Evolutionary conservation across 2,797 vertebrate species (phyloP).

Genomic region (Luscinia megarhynchos): DNA sequence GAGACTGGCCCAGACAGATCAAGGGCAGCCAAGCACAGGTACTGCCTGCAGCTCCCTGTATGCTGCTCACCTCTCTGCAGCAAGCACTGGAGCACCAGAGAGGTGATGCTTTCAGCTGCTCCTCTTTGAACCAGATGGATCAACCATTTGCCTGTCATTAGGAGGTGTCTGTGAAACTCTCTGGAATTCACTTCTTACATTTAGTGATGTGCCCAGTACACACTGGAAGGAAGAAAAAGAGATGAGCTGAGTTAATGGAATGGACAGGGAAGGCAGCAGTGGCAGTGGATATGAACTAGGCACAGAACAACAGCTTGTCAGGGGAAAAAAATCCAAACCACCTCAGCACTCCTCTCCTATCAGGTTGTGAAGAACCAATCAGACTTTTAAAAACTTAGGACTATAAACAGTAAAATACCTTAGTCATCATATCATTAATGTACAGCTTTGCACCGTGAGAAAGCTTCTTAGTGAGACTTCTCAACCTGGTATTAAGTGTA

Average conservation of each 20-base stretch:
- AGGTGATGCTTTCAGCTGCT: background rate
- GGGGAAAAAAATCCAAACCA: background rate
- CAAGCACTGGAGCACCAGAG: background rate
- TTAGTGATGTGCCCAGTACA: background rate
- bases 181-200: background rate
- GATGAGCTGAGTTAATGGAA: background rate
- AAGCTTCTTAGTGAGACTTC: constrained; percentile 29
- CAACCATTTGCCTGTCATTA: background rate
- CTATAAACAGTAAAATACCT: constrained; percentile 27
- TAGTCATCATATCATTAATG: constrained; percentile 1
- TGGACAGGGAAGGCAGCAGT: background rate
- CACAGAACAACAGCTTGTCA: background rate
- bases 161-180: background rate
- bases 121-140: background rate
- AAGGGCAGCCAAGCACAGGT: background rate
- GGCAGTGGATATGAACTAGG: background rate
- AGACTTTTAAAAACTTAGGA: background rate
- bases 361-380: background rate
- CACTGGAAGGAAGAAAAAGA: background rate
- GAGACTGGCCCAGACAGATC: rapidly evolving
- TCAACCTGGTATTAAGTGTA: background rate
- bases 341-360: background rate
- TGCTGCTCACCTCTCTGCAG: background rate
- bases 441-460: background rate
- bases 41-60: background rate